Base-by-base conservation (phyloP, 2,888 invertebrate species). In the Macrophya alboannulata region DNA sequence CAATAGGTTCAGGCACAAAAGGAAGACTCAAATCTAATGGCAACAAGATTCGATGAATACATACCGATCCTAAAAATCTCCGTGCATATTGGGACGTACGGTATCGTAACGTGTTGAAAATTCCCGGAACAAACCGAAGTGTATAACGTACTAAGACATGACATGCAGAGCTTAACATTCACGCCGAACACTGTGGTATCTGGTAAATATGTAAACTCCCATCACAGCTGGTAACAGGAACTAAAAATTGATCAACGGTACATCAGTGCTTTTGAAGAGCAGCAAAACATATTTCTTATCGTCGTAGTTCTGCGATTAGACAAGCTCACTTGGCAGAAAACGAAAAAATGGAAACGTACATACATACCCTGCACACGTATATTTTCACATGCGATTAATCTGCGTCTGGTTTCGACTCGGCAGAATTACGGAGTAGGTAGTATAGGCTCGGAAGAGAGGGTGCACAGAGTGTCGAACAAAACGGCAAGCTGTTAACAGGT, bases 401-500 rank as follows among this genome's bases (percentile, higher is more conserved):
- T 3, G n/a, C 72, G 72, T 72, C 72, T 43, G 40, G 72, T 43
- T 72, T 40, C 21, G 8, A n/a, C 72, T 72, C 72, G 21, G 72
- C 25, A 72, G n/a, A 72, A 72, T 17, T 72, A 72, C 72, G 72
- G 72, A 72, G 72, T 72, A 9, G 17, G 51, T 17, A 55, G n/a
- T 43, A 43, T 10, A 43, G 43, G n/a, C 10, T 21, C 12, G 43
- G 4, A 9, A 45, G 72, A 72, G 43, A 21, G 72, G 72, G 21
- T 72, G 40, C 31, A 31, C 31, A 31, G 31, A 72, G 40, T 72
- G 72, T 72, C 72, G 72, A 43, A 72, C 72, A 72, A 72, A 72
- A 72, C 72, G 40, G 72, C 43, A 43, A 72, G 72, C 72, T 72
- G 72, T 72, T 68, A 83, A 68, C 83, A 68, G 68, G 68, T 83